A percentile compares a stretch with the other conserved stretches of the same genome.
phyloP scores from a whole-genome alignment of 1,140 invertebrate genomes.

The Anadara kagoshimensis region DNA sequence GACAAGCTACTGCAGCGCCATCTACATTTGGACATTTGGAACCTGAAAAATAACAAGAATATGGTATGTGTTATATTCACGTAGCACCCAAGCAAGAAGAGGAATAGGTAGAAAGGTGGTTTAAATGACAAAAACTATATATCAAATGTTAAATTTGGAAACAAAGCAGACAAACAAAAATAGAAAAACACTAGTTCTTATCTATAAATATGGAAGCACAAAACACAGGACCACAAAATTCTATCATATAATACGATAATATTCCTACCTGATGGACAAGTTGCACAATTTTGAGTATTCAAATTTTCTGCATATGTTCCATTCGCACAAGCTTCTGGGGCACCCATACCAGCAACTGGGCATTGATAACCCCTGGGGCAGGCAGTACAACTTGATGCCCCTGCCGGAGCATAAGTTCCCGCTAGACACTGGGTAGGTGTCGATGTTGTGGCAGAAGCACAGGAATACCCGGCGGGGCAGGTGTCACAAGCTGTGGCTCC shows the following conservation, averaged over 20 bases:
- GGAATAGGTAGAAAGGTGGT: too few species aligned
- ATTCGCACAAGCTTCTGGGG: constrained; percentile 41
- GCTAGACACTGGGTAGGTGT: constrained; percentile 43
- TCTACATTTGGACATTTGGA: too few species aligned
- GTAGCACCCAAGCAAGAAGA: too few species aligned
- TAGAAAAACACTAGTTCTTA: too few species aligned
- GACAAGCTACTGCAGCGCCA: constrained; percentile 24
- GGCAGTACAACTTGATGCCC: constrained; percentile 43
- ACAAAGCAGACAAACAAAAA: too few species aligned
- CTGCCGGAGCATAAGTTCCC: constrained; percentile 42
- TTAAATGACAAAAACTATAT: too few species aligned
- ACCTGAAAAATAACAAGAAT: too few species aligned
- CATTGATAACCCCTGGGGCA: constrained; percentile 54
- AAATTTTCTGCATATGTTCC: constrained; percentile 42
- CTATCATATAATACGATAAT: too few species aligned
- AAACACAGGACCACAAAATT: too few species aligned
- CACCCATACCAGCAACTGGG: constrained; percentile 35
- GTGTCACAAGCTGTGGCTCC: constrained; percentile 35
- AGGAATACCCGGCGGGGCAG: constrained; percentile 43
- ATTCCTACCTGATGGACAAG: constrained; percentile 45
- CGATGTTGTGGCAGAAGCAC: constrained; percentile 33
- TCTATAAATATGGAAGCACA: too few species aligned
- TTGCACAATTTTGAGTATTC: constrained; percentile 28
- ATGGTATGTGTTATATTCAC: too few species aligned
- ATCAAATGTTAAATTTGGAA: too few species aligned